phyloP scores from a whole-genome alignment of 2,888 invertebrate species.

The Dolichopus griseipennis region DNA sequence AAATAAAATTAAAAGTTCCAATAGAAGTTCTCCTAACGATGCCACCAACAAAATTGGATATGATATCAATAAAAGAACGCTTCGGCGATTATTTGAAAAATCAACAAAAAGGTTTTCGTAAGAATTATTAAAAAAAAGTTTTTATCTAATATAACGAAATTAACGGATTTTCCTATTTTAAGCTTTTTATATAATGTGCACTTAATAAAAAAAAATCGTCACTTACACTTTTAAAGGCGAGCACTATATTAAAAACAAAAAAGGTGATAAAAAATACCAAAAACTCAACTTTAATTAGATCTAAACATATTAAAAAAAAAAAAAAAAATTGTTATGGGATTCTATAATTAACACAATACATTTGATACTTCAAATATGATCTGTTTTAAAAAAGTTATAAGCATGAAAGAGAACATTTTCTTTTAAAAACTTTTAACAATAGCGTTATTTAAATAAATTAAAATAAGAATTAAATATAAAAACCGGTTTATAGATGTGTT shows the following conservation, averaged over 20 bases:
- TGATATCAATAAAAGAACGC: background rate
- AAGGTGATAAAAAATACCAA: background rate
- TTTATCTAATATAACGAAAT: background rate
- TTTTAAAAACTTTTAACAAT: no score
- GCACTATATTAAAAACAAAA: background rate
- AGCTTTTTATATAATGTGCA: constrained; percentile 4
- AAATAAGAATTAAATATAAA: no score
- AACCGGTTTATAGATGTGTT: no score
- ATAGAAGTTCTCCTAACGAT: background rate
- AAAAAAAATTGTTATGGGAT: no score
- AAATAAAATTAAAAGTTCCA: constrained; percentile 3
- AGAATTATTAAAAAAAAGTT: background rate
- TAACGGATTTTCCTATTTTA: background rate
- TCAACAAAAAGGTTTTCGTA: background rate
- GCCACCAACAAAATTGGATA: background rate
- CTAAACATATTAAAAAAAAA: no score
- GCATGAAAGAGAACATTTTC: no score
- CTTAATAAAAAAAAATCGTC: background rate
- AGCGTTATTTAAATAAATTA: no score
- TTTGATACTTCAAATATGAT: no score
- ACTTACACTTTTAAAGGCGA: background rate
- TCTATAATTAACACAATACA: no score
- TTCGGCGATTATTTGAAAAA: background rate
- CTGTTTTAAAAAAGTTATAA: no score
- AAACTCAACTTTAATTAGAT: no score